Base-by-base conservation (phyloP, 2,888 invertebrate species). In the Drosophila subquinaria region DNA sequence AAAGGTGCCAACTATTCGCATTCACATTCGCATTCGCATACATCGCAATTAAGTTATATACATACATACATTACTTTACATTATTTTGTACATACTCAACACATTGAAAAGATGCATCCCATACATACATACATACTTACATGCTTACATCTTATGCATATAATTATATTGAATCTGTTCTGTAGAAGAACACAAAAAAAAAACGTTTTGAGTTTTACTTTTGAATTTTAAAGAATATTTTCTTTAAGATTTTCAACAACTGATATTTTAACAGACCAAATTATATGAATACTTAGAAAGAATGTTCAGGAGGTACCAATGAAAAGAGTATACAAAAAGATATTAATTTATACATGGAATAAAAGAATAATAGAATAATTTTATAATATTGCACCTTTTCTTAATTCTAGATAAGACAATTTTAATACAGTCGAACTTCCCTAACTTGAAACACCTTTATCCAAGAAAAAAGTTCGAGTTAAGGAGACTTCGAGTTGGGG, bases 141-240 rank as follows among this genome's bases (percentile, higher is more conserved):
- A 50, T 56, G 48, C 43, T n/a, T 51, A 57, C 30, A 43, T 51
- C 47, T 36, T 51, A 57, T 57, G 33, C 50, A 57, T 43, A 51
- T 20, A 40, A 45, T 56, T 64, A 75, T 65, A 77, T 74, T 84
- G 69, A 82, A 74, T 65, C 62, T 84, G 82, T 79, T 87, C 84
- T 62, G 15, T 38, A 84, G 66, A 72, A 74, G 83, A 87, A 72
- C 86, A 81, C 83, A 82, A 78, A 82, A 43, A 82, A 78, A 82
- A 43, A 55, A 48, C 1, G 35, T 1, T 4, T 6, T 5, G 40
- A 11, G 27, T 15, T 51, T 33, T 10, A 4, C 9, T 11, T 33
- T n/a, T 38, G 36, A 4, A 38, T 5, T 38, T 2, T 6, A 0
- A 4, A 36, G 2, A 36, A 13, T 2, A 13, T 36, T 36, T n/a